These are phyloP conservation scores for Aphidius ervi DNA, from an alignment of 1,140 invertebrate species.

Conservation along the genomic window DNA sequence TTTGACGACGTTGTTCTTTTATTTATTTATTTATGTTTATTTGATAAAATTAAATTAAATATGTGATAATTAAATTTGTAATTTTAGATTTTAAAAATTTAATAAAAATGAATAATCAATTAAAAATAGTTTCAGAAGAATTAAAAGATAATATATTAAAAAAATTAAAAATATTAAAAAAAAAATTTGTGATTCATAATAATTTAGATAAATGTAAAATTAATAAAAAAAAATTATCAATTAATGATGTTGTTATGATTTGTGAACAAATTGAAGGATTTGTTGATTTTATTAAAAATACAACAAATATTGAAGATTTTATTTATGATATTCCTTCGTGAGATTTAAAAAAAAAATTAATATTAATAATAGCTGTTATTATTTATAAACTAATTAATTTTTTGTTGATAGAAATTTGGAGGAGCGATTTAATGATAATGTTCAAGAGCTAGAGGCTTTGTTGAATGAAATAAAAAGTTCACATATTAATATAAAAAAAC, in stretches of 20 bases:
- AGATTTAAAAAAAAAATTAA: constrained; percentile 13
- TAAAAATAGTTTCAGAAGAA: neutral
- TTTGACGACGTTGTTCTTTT: neutral
- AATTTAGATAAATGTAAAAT: neutral
- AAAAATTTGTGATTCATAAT: too few species aligned
- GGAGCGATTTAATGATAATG: constrained; percentile 30
- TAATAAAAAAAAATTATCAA: constrained; percentile 16
- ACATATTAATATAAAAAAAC: constrained; percentile 31
- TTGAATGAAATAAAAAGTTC: constrained; percentile 34
- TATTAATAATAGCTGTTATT: neutral
- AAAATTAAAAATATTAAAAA: neutral
- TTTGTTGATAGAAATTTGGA: constrained; percentile 29
- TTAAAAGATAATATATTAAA: constrained; percentile 5
- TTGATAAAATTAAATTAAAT: neutral
- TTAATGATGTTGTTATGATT: constrained; percentile 22
- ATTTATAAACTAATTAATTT: neutral
- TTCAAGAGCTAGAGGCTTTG: constrained; percentile 37
- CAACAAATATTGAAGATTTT: constrained; percentile 26
- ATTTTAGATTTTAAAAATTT: neutral
- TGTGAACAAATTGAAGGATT: constrained; percentile 31
- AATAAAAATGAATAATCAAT: constrained; percentile 1
- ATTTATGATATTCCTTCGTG: constrained; percentile 35
- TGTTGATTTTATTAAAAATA: constrained; percentile 27
- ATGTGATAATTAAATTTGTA: constrained; percentile 1
- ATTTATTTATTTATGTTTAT: constrained; percentile 5